Evolutionary conservation across 2,797 vertebrate genomes (phyloP).

Genomic region (Platyrinchus mystaceus): DNA sequence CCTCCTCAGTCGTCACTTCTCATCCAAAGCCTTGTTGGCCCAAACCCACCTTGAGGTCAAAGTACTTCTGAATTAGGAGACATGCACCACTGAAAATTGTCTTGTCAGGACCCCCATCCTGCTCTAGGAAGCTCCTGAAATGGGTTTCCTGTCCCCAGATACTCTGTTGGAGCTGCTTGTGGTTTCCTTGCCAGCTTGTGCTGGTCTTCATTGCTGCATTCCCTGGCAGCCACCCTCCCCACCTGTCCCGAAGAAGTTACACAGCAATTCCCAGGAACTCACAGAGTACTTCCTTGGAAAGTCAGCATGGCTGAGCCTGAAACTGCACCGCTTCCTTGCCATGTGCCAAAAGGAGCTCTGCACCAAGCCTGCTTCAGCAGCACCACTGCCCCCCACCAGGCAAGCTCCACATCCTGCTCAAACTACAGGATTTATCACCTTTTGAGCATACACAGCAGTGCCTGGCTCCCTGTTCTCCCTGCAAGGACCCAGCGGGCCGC

Average conservation of each 20-base stretch:
- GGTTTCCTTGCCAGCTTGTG: background rate
- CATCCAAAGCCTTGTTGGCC: background rate
- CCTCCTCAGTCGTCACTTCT: background rate
- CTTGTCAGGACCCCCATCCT: background rate
- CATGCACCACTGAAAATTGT: background rate
- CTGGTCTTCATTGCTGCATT: accelerated
- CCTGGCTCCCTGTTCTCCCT: background rate
- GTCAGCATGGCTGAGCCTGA: background rate
- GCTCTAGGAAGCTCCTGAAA: background rate
- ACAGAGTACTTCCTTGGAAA: background rate
- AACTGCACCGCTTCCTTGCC: background rate
- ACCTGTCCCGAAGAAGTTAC: accelerated
- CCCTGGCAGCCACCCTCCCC: background rate
- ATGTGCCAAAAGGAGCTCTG: accelerated
- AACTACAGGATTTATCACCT: background rate
- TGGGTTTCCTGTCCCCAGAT: background rate
- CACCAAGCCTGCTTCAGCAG: accelerated
- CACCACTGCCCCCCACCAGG: background rate
- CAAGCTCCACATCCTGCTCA: background rate
- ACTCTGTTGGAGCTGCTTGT: accelerated
- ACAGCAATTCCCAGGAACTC: background rate
- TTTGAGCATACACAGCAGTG: accelerated
- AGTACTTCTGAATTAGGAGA: background rate
- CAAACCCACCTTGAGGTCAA: background rate
- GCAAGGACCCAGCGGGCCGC: background rate